Evolutionary conservation across 2,797 vertebrate species (phyloP).

Genomic region (Acanthis flammea): DNA sequence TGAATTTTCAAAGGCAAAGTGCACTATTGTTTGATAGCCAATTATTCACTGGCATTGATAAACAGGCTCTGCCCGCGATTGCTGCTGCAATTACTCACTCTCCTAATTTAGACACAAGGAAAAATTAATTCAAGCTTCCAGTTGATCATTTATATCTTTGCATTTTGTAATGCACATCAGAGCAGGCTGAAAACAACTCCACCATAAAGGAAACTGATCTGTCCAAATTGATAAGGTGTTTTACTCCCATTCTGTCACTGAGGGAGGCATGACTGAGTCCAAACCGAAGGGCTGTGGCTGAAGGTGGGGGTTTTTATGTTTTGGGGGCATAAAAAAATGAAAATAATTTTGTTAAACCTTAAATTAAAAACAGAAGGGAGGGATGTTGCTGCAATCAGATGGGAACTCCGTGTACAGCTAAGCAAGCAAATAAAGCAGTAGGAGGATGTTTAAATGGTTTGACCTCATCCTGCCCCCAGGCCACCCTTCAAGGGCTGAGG

Average conservation of each 20-base stretch:
- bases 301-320: neutral
- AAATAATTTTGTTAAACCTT: neutral
- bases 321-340: neutral
- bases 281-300: neutral
- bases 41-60: conserved; percentile 66
- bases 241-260: neutral
- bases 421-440: neutral
- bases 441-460: neutral
- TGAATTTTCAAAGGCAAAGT: conserved; percentile 57
- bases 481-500: neutral
- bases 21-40: conserved; percentile 65
- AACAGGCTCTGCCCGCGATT: conserved; percentile 46
- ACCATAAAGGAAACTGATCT: conserved; percentile 35
- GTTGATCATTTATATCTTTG: conserved; percentile 59
- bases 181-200: neutral
- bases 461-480: neutral
- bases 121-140: conserved; percentile 61
- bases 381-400: neutral
- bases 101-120: conserved; percentile 59
- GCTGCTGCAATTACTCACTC: conserved; percentile 59
- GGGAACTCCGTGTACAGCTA: neutral
- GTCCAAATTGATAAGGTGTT: conserved; percentile 13
- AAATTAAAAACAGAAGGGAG: neutral
- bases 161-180: neutral
- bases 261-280: neutral